Conservation (phyloP, 2,797 vertebrate genomes). For the Microcaecilia unicolor region DNA sequence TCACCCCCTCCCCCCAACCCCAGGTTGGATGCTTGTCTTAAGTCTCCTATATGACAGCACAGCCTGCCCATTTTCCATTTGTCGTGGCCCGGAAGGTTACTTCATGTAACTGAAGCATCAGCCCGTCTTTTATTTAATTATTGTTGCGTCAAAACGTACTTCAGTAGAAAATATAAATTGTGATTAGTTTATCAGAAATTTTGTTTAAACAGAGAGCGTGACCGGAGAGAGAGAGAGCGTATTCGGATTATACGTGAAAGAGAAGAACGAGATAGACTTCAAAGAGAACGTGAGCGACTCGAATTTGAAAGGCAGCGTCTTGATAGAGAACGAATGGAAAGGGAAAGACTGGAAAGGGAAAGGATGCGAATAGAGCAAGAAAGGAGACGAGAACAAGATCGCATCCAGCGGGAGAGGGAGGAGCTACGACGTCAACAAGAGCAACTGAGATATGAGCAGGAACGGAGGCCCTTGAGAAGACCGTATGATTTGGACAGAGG, state of each 20-base stretch:
- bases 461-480: conserved; percentile 71
- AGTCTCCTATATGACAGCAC: no score
- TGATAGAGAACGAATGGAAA: conserved; percentile 81
- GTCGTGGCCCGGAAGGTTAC: no score
- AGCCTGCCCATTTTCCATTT: no score
- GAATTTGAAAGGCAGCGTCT: conserved; percentile 82
- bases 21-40: no score
- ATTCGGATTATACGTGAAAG: conserved; percentile 77
- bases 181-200: not conserved
- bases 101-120: no score
- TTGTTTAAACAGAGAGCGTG: conserved; percentile 46
- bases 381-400: conserved; percentile 81
- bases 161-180: not conserved
- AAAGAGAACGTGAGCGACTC: conserved; percentile 74
- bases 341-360: conserved; percentile 84
- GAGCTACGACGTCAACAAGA: conserved; percentile 88
- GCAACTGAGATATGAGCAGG: conserved; percentile 83
- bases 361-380: conserved; percentile 83
- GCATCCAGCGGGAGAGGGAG: conserved; percentile 85
- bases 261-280: conserved; percentile 75
- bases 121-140: no score
- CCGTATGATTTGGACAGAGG: conserved; percentile 75
- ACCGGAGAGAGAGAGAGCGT: conserved; percentile 71
- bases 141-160: no score
- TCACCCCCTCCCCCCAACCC: no score